Evolutionary conservation across 2,797 vertebrate species (phyloP).

Genomic region (Hyperoplus immaculatus): DNA sequence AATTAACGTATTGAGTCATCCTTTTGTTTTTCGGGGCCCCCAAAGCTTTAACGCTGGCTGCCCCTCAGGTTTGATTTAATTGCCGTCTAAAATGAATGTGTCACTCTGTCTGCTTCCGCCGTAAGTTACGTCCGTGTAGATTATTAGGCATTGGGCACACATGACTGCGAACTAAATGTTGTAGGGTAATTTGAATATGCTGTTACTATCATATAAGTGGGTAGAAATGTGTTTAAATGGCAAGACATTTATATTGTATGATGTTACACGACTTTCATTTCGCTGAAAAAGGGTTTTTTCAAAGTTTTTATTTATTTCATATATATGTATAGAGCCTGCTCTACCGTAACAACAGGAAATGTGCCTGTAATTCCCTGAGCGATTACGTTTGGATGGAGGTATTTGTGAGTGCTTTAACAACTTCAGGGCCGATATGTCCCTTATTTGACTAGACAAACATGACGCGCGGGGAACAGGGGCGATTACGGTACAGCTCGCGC

Average conservation of each 20-base stretch:
- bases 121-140: conserved; percentile 14
- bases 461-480: conserved; percentile 64
- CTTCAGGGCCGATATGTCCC: conserved; percentile 65
- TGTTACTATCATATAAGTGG: not conserved
- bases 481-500: conserved; percentile 73
- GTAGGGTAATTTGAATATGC: not conserved
- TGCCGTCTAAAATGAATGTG: conserved; percentile 50
- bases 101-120: conserved; percentile 35
- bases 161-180: conserved; percentile 28
- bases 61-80: conserved; percentile 53
- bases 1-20: conserved; percentile 58
- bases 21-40: conserved; percentile 21
- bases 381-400: conserved; percentile 34
- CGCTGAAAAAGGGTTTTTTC: conserved; percentile 18
- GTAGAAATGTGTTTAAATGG: not conserved
- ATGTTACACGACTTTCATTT: conserved; percentile 19
- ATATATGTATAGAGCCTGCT: not conserved
- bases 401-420: conserved; percentile 39
- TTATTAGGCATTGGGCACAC: not conserved
- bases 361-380: not conserved
- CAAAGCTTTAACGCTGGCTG: conserved; percentile 10
- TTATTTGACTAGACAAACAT: conserved; percentile 79
- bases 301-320: too few species aligned
- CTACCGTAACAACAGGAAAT: not conserved
- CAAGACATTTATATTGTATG: not conserved